Conservation (phyloP, 2,888 invertebrate genomes). For the Melanargia galathea region DNA sequence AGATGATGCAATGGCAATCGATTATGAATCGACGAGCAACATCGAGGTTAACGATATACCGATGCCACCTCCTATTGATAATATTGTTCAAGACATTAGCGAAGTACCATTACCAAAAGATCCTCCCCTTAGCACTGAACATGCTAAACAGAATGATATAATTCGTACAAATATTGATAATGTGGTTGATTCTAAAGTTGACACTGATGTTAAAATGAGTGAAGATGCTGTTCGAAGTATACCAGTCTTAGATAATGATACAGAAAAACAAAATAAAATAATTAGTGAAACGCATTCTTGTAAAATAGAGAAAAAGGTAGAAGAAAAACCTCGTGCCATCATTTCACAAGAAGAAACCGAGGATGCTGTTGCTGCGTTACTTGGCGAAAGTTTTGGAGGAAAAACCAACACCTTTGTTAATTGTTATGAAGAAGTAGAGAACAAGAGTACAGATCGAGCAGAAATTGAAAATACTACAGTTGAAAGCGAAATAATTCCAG, state of each 20-base stretch:
- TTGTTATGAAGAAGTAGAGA: conserved; percentile 79
- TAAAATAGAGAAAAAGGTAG: conserved; percentile 82
- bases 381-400: conserved; percentile 92
- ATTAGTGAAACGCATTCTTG: conserved; percentile 50
- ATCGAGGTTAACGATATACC: conserved; percentile 69
- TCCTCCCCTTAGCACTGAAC: conserved; percentile 53
- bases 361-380: conserved; percentile 93
- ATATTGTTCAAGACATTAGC: conserved; percentile 65
- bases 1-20: conserved; percentile 52
- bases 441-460: conserved; percentile 60
- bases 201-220: conserved; percentile 74
- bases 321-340: conserved; percentile 90
- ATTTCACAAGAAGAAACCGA: conserved; percentile 97
- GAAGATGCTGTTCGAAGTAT: conserved; percentile 92
- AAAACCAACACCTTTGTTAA: conserved; percentile 80
- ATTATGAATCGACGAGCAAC: conserved; percentile 55
- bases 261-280: conserved; percentile 55
- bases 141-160: conserved; percentile 40
- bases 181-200: conserved; percentile 54
- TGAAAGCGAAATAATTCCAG: conserved; percentile 82
- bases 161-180: conserved; percentile 49
- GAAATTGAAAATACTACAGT: conserved; percentile 72
- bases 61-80: conserved; percentile 69
- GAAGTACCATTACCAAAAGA: conserved; percentile 72
- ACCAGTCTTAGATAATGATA: conserved; percentile 77